Evolutionary conservation across 2,797 vertebrate species (phyloP), one percentile per base, ranked within the genome.

Genomic region (Rhynchonycteris naso): DNA sequence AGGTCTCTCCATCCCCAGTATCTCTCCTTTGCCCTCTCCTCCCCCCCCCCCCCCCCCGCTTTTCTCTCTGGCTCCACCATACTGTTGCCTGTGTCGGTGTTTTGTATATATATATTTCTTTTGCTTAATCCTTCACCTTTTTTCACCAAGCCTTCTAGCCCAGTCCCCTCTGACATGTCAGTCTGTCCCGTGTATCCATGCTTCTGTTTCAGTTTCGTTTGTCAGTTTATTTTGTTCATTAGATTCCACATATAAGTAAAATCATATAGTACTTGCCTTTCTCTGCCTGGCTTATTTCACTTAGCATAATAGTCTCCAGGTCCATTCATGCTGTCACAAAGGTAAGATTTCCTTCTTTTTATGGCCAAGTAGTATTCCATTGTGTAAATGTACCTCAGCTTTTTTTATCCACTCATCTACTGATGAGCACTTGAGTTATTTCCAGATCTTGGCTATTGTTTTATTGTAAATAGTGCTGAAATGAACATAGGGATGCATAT

Each of bases 21-120:
- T 4, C n/a, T 19, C n/a, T 16, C 15, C 18, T 33, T 11, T 5
- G n/a, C 65, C n/a, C 4, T 2, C 4, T 35, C 4, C n/a, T 11
- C n/a, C n/a, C n/a, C 21, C n/a, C n/a, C 15, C 1, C 19, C 65
- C 18, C n/a, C 8, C 7, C 65, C n/a, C 7, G 43, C n/a, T n/a
- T 9, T 7, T 33, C 65, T 33, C n/a, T 33, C 65, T 35, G n/a
- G n/a, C 65, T 9, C 18, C 65, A 33, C 18, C 65, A 21, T 8
- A 18, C 65, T 35, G 65, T 66, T 33, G n/a, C 35, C 66, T 22
- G 18, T 9, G n/a, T 22, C 33, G n/a, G n/a, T 68, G 1, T 56
- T 21, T 12, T 33, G 10, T 11, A 21, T 8, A n/a, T n/a, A 8
- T 56, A 43, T 7, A 43, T 43, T 43, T 4, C 5, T 56, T 56